These are phyloP conservation scores for Lasioglossum villosulum DNA, from an alignment of 2,888 invertebrate genomes.

Conservation along the genomic window DNA sequence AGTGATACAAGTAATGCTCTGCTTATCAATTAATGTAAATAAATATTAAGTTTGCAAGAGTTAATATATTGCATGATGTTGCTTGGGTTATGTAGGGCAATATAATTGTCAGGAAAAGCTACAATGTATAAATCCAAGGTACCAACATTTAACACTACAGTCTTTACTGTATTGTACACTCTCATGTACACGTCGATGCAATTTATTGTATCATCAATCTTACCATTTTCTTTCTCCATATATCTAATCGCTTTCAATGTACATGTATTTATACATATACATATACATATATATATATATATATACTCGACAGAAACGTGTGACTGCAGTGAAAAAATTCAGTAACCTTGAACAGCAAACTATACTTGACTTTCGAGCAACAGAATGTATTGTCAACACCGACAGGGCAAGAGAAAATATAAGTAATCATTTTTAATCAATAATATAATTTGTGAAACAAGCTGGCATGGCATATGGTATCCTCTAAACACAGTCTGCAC, in stretches of 20 bases:
- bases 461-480: slow-evolving; percentile 84
- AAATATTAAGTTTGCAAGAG: slow-evolving; percentile 72
- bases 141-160: slow-evolving; percentile 74
- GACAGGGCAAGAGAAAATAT: slow-evolving; percentile 82
- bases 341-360: slow-evolving; percentile 70
- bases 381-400: slow-evolving; percentile 79
- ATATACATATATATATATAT: slow-evolving; percentile 7
- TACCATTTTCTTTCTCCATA: slow-evolving; percentile 26
- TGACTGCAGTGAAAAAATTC: slow-evolving; percentile 72
- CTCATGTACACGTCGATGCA: neutral
- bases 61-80: slow-evolving; percentile 72
- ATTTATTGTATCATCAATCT: neutral
- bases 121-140: slow-evolving; percentile 70
- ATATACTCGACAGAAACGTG: slow-evolving; percentile 20
- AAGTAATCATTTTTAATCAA: slow-evolving; percentile 77
- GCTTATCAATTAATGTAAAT: slow-evolving; percentile 73
- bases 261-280: neutral
- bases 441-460: slow-evolving; percentile 79
- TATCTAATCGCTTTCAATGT: neutral
- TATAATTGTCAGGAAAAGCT: slow-evolving; percentile 68
- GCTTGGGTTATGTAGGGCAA: slow-evolving; percentile 69
- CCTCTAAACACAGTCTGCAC: slow-evolving; percentile 85
- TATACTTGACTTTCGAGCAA: slow-evolving; percentile 77
- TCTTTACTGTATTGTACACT: slow-evolving; percentile 47
- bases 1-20: slow-evolving; percentile 77